A percentile compares a stretch with the other conserved stretches of the same genome.
These are phyloP conservation scores for Mionectes olivaceus DNA, from an alignment of 2,797 vertebrate genomes.

Conservation along the genomic window DNA sequence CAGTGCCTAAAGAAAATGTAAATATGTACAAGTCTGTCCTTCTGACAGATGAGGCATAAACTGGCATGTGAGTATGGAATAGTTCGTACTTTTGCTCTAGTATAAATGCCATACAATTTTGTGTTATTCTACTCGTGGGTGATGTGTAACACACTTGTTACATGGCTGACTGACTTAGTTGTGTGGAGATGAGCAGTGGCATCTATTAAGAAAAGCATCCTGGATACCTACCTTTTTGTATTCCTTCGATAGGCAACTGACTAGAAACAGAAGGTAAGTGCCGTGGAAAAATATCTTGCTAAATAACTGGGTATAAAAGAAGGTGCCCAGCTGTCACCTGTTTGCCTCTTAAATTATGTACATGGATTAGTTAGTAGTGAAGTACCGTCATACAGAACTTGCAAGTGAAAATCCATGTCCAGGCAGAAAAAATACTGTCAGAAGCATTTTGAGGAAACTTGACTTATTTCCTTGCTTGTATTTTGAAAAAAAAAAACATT, in stretches of 20 bases:
- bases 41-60: background rate
- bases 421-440: background rate
- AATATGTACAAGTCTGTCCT: background rate
- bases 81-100: background rate
- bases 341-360: background rate
- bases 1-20: background rate
- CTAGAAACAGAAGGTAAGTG: background rate
- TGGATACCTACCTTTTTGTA: background rate
- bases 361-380: background rate
- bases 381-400: background rate
- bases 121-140: background rate
- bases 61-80: background rate
- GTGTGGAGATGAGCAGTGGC: background rate
- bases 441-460: slow-evolving; percentile 43
- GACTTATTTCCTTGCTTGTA: slow-evolving; percentile 22
- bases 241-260: background rate
- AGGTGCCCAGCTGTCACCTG: background rate
- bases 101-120: background rate
- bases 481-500: background rate
- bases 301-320: background rate
- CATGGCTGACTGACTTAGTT: background rate
- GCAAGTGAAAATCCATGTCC: slow-evolving; percentile 24
- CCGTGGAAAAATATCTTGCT: background rate
- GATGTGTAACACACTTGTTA: background rate
- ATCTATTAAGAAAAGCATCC: background rate